Percentiles rank a stretch among this genome's conserved stretches.
These are phyloP conservation scores for Mus spicilegus DNA, from an alignment of 2,113 vertebrate genomes.

Conservation along the genomic window DNA sequence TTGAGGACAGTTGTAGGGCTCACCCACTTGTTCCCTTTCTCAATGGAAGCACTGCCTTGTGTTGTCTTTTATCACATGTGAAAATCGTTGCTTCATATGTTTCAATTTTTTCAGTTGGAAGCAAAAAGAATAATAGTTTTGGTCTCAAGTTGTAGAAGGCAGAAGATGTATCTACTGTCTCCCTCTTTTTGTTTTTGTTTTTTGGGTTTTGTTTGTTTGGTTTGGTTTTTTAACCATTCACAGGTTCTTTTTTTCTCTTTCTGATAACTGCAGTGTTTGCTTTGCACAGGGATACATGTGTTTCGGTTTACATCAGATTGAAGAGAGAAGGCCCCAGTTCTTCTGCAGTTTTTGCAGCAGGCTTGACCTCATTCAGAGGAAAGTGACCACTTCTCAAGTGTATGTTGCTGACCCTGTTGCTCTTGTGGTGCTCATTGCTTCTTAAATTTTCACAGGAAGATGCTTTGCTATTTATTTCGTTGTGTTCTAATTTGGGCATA, in stretches of 20 bases:
- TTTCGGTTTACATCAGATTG: background rate
- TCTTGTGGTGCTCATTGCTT: background rate
- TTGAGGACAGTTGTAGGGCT: background rate
- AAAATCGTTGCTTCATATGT: background rate
- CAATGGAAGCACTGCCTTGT: background rate
- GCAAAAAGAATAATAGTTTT: background rate
- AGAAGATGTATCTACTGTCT: background rate
- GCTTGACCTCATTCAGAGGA: background rate
- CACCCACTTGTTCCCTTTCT: background rate
- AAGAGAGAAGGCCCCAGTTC: conserved; percentile 15
- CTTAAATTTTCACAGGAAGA: conserved; percentile 34
- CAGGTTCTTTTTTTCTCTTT: conserved; percentile 3
- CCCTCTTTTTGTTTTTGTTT: too few species aligned
- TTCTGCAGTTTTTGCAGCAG: background rate
- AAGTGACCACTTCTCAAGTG: background rate
- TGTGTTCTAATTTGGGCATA: conserved; percentile 46
- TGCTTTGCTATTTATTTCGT: conserved; percentile 54
- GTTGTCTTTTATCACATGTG: background rate
- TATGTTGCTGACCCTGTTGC: conserved; percentile 2
- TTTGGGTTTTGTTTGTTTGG: too few species aligned
- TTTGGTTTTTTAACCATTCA: background rate
- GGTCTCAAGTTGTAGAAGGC: background rate
- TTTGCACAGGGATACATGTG: background rate
- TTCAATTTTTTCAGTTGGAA: conserved; percentile 31
- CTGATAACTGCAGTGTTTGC: conserved; percentile 18